These are phyloP conservation scores for Crotophaga sulcirostris DNA, from an alignment of 2,113 vertebrate genomes.

Conservation along the genomic window DNA sequence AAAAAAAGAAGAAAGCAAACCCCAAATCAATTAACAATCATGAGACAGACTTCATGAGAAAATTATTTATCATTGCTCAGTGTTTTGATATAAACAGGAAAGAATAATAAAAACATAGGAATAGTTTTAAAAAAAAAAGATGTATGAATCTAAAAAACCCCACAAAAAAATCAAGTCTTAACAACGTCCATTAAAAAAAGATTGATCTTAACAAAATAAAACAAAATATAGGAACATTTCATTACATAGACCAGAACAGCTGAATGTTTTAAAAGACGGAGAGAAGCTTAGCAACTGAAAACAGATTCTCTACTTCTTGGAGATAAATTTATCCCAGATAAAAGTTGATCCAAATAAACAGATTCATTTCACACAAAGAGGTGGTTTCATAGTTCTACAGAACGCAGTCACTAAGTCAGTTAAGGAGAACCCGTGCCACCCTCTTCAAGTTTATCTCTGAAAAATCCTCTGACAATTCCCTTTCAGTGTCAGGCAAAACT, in stretches of 20 bases:
- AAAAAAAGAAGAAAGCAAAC: neutral
- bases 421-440: neutral
- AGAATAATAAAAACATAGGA: neutral
- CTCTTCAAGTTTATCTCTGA: fast-evolving
- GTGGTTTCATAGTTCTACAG: neutral
- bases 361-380: neutral
- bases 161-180: neutral
- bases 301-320: fast-evolving
- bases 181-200: neutral
- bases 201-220: neutral
- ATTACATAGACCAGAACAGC: neutral
- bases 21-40: neutral
- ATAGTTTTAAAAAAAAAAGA: neutral
- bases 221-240: neutral
- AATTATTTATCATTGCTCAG: neutral
- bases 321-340: neutral
- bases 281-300: neutral
- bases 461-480: neutral
- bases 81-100: neutral
- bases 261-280: neutral
- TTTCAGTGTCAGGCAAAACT: neutral
- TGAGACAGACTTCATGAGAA: neutral
- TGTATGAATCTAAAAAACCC: neutral
- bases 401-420: neutral
- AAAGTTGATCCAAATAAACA: neutral